Evolutionary conservation across 2,797 vertebrate genomes (phyloP).

Genomic region (Hippoglossus hippoglossus): DNA sequence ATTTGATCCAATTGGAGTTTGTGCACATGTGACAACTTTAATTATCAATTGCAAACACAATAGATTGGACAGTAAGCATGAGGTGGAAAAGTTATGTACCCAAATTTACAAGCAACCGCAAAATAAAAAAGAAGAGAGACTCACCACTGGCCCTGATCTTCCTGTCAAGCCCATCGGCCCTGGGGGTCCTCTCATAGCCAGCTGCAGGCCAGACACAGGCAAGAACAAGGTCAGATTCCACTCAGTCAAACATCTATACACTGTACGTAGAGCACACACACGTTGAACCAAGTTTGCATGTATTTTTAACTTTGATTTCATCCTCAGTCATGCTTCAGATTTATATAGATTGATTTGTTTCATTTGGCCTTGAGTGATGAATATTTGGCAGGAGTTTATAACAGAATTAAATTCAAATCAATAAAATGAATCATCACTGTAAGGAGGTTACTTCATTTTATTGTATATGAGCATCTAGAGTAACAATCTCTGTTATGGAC

Average conservation of each 20-base stretch:
- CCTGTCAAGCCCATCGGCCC: slow-evolving; percentile 99
- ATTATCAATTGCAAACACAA: not conserved
- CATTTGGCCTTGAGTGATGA: not conserved
- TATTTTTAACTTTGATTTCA: not conserved
- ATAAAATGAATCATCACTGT: not conserved
- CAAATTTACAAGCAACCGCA: not conserved
- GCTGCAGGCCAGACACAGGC: slow-evolving; percentile 80
- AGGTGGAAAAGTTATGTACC: not conserved
- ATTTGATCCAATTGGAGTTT: not conserved
- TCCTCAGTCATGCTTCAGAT: too few species aligned
- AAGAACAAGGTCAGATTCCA: slow-evolving; percentile 32
- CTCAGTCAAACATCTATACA: not conserved
- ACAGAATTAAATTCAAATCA: not conserved
- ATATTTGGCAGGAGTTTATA: not conserved
- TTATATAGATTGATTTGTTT: not conserved
- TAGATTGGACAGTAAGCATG: not conserved
- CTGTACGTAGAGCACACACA: not conserved
- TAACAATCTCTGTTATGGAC: too few species aligned
- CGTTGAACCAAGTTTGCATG: not conserved
- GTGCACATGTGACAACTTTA: not conserved
- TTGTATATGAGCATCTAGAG: too few species aligned
- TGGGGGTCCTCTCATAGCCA: slow-evolving; percentile 95
- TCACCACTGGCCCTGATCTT: slow-evolving; percentile 98
- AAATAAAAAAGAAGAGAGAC: slow-evolving; percentile 62
- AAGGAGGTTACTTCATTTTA: not conserved